Evolutionary conservation across 2,797 vertebrate species (phyloP), one percentile per base, ranked within the genome.

Genomic region (Diglossa cyanea): DNA sequence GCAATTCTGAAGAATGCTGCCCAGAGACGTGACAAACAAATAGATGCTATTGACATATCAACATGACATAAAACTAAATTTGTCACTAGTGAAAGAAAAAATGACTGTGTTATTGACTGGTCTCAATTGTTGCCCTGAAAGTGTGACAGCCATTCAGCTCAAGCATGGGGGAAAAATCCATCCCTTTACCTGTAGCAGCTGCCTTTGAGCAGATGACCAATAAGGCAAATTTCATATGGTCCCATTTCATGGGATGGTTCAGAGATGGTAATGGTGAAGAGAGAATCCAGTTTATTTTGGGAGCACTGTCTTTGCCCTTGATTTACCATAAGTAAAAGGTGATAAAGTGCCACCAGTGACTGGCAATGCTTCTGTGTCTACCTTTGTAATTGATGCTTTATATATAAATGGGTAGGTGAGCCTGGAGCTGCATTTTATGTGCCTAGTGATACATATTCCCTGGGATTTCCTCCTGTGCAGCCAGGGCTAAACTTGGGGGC

Each of bases 271-370:
- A 10, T 67, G 33, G 25, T 74, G 55, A 48, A 25, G 17, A 6
- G 3, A 17, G 16, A 88, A 61, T 51, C 17, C 12, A 37, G 44
- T 45, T 31, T 20, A 20, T 42, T 5, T 3, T 25, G 26, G 35
- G 48, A 70, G 19, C n/a, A 16, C 7, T 21, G 26, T 3, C 13
- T 2, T 0, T 44, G 58, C 1, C 1, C 28, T 33, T 54, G 66
- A 35, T 67, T 65, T 50, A 35, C 19, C 26, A 8, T 26, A 48
- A 17, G 5, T 44, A 26, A 33, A 42, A 30, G 17, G 3, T 30
- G n/a, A 44, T 67, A 10, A 71, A 35, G 5, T 19, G 12, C 37
- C 54, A 14, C 37, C 45, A 35, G 58, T 31, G 68, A 68, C 26
- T 35, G 30, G 10, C 37, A 30, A 11, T n/a, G 24, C 25, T 81